phyloP scores from a whole-genome alignment of 2,888 invertebrate genomes.

The Neria commutata region DNA sequence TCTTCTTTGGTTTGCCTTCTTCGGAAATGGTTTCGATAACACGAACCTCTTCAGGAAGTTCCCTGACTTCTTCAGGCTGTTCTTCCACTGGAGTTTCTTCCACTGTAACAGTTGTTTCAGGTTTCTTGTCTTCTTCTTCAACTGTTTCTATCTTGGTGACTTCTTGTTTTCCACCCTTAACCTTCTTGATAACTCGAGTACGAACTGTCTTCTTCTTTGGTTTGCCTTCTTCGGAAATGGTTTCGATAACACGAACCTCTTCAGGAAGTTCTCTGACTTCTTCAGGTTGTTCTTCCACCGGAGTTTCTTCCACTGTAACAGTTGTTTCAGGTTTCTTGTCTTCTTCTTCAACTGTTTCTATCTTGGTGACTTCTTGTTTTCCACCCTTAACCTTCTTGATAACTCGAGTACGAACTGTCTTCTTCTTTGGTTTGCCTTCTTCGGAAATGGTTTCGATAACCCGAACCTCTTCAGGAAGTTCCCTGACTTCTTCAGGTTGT shows the following conservation, averaged over 20 bases:
- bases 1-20: conserved; percentile 49
- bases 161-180: conserved; percentile 48
- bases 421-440: conserved; percentile 43
- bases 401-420: conserved; percentile 48
- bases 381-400: conserved; percentile 51
- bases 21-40: conserved; percentile 43
- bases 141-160: conserved; percentile 47
- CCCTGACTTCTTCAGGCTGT: conserved; percentile 38
- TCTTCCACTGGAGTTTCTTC: conserved; percentile 29
- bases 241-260: conserved; percentile 43
- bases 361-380: conserved; percentile 48
- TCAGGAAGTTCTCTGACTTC: conserved; percentile 16
- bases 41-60: conserved; percentile 54
- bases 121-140: conserved; percentile 45
- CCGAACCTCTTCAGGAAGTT: conserved; percentile 48
- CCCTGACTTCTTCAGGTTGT: conserved; percentile 40
- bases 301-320: conserved; percentile 38
- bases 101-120: conserved; percentile 49
- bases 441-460: conserved; percentile 52
- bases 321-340: conserved; percentile 42
- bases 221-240: conserved; percentile 53
- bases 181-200: conserved; percentile 49
- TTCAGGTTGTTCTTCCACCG: conserved; percentile 37
- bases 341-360: conserved; percentile 51
- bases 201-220: conserved; percentile 53